These are phyloP conservation scores for Gambelia wislizenii DNA, from an alignment of 2,797 vertebrate genomes.

Conservation along the genomic window DNA sequence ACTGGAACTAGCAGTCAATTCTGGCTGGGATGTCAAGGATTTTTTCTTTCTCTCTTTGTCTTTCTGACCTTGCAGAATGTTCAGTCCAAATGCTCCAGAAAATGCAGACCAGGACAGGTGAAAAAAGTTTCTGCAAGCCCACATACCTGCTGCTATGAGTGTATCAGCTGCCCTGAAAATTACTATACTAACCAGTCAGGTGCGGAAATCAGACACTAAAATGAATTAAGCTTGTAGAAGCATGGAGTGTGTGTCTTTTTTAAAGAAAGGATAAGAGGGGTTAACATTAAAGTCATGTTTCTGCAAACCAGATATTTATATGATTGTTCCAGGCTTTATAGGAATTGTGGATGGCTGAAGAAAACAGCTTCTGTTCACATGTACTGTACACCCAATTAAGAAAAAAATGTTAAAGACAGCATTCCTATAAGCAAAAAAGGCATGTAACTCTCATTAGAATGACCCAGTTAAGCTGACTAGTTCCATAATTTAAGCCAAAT, in stretches of 20 bases:
- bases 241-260: background rate
- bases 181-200: conserved; percentile 87
- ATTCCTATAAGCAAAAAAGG: background rate
- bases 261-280: background rate
- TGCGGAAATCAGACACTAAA: conserved; percentile 51
- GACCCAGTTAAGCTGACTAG: background rate
- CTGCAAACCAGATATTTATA: conserved; percentile 3
- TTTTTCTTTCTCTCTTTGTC: background rate
- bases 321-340: background rate
- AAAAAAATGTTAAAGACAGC: background rate
- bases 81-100: conserved; percentile 85
- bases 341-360: background rate
- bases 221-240: conserved; percentile 26
- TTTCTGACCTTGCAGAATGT: conserved; percentile 76
- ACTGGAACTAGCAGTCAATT: background rate
- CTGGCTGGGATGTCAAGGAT: background rate
- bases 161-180: conserved; percentile 87
- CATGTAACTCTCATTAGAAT: background rate
- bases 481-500: background rate
- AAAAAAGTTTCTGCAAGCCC: conserved; percentile 87
- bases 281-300: background rate
- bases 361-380: background rate
- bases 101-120: conserved; percentile 86
- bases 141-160: conserved; percentile 91
- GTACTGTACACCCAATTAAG: background rate